phyloP scores from a whole-genome alignment of 1,140 invertebrate species.

The Tribolium madens region DNA sequence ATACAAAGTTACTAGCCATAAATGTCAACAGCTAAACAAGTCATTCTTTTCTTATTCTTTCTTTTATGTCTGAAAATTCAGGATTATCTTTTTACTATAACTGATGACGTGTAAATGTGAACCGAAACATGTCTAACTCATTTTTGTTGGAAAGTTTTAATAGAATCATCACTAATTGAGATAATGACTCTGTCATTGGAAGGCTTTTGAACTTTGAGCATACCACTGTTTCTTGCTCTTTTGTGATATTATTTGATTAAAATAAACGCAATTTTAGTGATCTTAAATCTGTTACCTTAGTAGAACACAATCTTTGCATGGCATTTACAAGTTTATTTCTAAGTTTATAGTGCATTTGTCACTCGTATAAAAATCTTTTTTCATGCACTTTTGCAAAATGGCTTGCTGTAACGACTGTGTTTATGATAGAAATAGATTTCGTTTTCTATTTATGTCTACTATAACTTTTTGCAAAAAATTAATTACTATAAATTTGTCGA shows the following conservation, averaged over 20 bases:
- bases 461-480: not conserved
- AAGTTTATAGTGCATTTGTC: slow-evolving; percentile 5
- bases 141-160: not conserved
- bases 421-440: not conserved
- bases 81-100: not conserved
- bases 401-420: not conserved
- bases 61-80: not conserved
- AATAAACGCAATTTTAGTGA: slow-evolving; percentile 1
- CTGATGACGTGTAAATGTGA: not conserved
- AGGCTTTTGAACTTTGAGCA: not conserved
- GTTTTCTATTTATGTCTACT: not conserved
- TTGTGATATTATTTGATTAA: not conserved
- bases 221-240: not conserved
- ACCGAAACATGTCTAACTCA: not conserved
- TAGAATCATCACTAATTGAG: not conserved
- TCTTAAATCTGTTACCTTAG: slow-evolving; percentile 20
- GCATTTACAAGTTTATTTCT: slow-evolving; percentile 2
- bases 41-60: not conserved
- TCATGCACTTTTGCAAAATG: not conserved
- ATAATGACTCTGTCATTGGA: not conserved
- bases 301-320: not conserved
- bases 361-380: not conserved
- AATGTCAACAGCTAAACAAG: not conserved
- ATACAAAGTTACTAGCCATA: not conserved
- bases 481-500: not conserved